Percentiles rank a stretch among this genome's conserved stretches.
Evolutionary conservation across 1,140 invertebrate genomes (phyloP).

Genomic region (Mycetomoellerius zeteki): DNA sequence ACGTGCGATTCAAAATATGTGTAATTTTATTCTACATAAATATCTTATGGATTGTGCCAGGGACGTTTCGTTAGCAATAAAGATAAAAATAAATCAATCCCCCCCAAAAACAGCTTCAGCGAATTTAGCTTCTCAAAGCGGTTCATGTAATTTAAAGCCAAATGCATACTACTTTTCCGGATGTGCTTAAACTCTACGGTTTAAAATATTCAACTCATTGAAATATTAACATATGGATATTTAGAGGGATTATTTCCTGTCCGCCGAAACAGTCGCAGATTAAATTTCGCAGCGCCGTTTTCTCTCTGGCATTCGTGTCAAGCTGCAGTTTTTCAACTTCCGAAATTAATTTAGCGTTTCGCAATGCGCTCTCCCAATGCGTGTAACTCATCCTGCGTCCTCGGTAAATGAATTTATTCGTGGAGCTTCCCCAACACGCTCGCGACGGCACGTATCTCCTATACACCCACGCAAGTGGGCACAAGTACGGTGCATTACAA

Average conservation of each 20-base stretch:
- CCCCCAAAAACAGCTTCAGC: background rate
- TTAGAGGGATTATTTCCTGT: constrained; percentile 29
- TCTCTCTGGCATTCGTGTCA: constrained; percentile 4
- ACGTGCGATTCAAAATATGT: background rate
- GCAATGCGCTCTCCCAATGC: constrained; percentile 41
- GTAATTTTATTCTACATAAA: constrained; percentile 5
- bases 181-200: background rate
- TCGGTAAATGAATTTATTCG: constrained; percentile 70
- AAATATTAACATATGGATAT: constrained; percentile 4
- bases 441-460: constrained; percentile 55
- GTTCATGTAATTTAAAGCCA: constrained; percentile 7
- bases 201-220: constrained; percentile 21
- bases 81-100: constrained; percentile 2
- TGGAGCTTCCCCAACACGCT: constrained; percentile 56
- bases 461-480: constrained; percentile 66
- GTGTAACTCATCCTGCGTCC: constrained; percentile 46
- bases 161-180: background rate
- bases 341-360: constrained; percentile 56
- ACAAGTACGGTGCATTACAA: constrained; percentile 68
- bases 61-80: constrained; percentile 3
- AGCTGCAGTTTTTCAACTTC: constrained; percentile 41
- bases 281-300: constrained; percentile 14
- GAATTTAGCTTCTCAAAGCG: constrained; percentile 17
- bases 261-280: background rate
- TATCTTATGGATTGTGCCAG: background rate